Conservation (phyloP, 2,888 invertebrate genomes). For the Metallyticus violacea region DNA sequence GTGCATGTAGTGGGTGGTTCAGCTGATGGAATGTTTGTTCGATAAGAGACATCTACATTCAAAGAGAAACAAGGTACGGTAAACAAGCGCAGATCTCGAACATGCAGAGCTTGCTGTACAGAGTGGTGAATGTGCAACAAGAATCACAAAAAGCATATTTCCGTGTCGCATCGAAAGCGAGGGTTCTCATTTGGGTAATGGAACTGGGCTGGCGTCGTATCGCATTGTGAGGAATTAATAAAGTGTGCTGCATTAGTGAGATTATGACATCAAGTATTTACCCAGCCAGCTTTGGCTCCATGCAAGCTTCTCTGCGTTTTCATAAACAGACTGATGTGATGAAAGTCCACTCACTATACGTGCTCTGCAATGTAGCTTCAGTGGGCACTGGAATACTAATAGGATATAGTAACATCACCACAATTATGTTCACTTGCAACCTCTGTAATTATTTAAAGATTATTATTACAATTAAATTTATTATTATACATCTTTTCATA, state of each 20-base stretch:
- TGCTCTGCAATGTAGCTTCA: no score
- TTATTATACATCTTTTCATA: no score
- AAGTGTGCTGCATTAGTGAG: background rate
- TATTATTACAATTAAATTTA: no score
- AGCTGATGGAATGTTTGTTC: no score
- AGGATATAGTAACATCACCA: no score
- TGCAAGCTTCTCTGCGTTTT: no score
- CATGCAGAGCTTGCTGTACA: background rate
- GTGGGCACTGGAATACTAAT: background rate
- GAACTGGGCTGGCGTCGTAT: background rate
- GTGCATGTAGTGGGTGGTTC: no score
- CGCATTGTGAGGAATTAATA: background rate
- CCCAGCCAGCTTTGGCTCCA: background rate
- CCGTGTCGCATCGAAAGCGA: background rate
- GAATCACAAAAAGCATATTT: background rate
- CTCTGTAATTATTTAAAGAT: no score
- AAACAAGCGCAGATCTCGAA: background rate
- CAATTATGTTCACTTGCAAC: no score
- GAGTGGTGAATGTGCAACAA: no score
- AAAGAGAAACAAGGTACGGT: background rate
- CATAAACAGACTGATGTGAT: background rate
- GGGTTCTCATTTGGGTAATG: background rate
- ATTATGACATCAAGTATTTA: background rate
- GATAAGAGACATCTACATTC: background rate
- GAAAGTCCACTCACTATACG: background rate